Conservation (phyloP, 2,888 invertebrate genomes). For the Drosophila quinaria region DNA sequence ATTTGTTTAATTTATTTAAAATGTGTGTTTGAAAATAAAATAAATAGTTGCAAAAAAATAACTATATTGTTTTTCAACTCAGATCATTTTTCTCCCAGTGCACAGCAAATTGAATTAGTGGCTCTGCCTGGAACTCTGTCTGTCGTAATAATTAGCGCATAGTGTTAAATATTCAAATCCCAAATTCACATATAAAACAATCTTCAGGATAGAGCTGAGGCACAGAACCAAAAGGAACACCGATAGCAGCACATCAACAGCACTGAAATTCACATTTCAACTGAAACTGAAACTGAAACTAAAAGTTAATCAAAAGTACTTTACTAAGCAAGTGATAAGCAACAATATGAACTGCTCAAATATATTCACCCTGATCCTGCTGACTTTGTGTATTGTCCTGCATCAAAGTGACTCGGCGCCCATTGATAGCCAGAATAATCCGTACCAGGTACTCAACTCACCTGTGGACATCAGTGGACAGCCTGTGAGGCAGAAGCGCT, state of each 20-base stretch:
- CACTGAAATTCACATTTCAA: not conserved
- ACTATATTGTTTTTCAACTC: no score
- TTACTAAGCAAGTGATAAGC: not conserved
- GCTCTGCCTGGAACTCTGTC: constrained; percentile 39
- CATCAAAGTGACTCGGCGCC: constrained; percentile 41
- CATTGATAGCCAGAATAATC: constrained; percentile 18
- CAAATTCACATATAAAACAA: constrained; percentile 55
- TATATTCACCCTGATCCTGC: constrained; percentile 33
- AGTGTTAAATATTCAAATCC: constrained; percentile 28
- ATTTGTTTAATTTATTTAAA: no score
- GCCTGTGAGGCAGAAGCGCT: constrained; percentile 55
- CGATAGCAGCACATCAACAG: constrained; percentile 42
- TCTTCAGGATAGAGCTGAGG: not conserved
- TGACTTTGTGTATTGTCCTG: constrained; percentile 10
- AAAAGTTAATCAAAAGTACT: not conserved
- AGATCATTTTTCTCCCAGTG: not conserved
- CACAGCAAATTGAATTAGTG: constrained; percentile 58
- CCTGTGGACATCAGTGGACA: constrained; percentile 57
- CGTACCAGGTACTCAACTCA: constrained; percentile 38
- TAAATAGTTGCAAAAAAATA: no score
- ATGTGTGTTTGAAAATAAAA: no score
- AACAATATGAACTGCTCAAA: constrained; percentile 50
- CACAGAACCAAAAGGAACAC: constrained; percentile 65
- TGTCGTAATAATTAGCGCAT: constrained; percentile 67
- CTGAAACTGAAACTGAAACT: not conserved